Evolutionary conservation across 2,888 invertebrate species (phyloP).

Genomic region (Brenthis daphne): DNA sequence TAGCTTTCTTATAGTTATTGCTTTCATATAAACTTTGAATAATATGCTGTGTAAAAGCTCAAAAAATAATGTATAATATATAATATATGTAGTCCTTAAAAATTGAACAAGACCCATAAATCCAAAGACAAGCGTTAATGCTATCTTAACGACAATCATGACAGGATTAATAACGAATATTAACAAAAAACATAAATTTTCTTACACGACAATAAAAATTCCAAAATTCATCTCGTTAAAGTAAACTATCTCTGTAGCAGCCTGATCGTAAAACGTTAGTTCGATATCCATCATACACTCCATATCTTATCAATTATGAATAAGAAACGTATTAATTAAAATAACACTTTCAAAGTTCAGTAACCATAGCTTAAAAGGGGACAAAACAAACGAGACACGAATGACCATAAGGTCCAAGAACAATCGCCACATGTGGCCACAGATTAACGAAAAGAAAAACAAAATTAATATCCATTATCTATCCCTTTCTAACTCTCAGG

Average conservation of each 20-base stretch:
- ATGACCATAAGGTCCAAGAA: slow-evolving; percentile 81
- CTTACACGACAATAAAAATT: slow-evolving; percentile 16
- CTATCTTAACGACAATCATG: slow-evolving; percentile 18
- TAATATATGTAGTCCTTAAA: slow-evolving; percentile 7
- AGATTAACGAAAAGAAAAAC: slow-evolving; percentile 79
- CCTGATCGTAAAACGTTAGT: slow-evolving; percentile 11
- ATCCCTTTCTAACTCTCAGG: slow-evolving; percentile 46
- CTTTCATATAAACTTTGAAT: background rate
- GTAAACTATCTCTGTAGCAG: background rate
- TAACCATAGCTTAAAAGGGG: slow-evolving; percentile 56
- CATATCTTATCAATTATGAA: slow-evolving; percentile 13
- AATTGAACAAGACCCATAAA: slow-evolving; percentile 9
- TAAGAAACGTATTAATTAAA: slow-evolving; percentile 72
- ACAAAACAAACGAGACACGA: slow-evolving; percentile 53
- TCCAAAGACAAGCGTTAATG: slow-evolving; percentile 13
- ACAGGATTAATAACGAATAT: slow-evolving; percentile 19
- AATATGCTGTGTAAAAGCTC: background rate
- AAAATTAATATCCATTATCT: slow-evolving; percentile 64
- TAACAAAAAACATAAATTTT: slow-evolving; percentile 21
- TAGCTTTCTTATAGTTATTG: too few species aligned
- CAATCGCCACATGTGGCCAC: slow-evolving; percentile 81
- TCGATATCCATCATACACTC: slow-evolving; percentile 10
- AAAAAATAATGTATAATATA: slow-evolving; percentile 1
- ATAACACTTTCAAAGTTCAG: slow-evolving; percentile 70
- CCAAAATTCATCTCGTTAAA: slow-evolving; percentile 18